Evolutionary conservation across 1,140 invertebrate genomes (phyloP), one percentile per base, ranked within the genome.

Genomic region (Drosophila prosaltans): DNA sequence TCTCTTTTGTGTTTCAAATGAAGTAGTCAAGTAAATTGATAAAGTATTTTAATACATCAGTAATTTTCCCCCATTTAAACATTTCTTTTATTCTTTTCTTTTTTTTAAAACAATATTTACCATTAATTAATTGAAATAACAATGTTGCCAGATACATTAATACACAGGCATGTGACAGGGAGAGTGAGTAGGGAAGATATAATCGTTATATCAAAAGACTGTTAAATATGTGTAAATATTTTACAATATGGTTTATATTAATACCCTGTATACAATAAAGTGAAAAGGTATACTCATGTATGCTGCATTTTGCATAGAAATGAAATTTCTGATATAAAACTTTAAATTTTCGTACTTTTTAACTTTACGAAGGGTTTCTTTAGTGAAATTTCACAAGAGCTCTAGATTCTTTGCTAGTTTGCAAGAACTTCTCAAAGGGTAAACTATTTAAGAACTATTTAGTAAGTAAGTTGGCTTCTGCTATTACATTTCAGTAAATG

Each of bases 121-220:
- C 45, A 51, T 51, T 51, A 51, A 51, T 51, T 51, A 51, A 51
- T 51, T 51, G 21, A 51, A 51, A 51, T 51, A 51, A 51, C 45
- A 51, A 51, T 51, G 45, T 51, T 1, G 45, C 1, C 45, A 26
- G 9, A 48, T 6, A 21, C 45, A 24, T 30, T 30, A 2, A 30
- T 3, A 36, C 32, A 36, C 32, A 36, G 4, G 32, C 32, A 5
- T 6, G 32, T 36, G 32, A 36, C 2, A 36, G 32, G 32, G 5
- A 26, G 24, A 8, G 45, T 26, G 45, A 48, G 45, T 1, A 21
- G 45, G 6, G 16, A 24, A 24, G 45, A 48, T 48, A 4, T 24
- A 48, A 51, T 4, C 21, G 10, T 51, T 51, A 51, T 51, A 51
- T 51, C 45, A 51, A 51, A 51, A 51, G 45, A 26, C 45, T 51